Evolutionary conservation across 1,140 invertebrate species (phyloP), one percentile per base, ranked within the genome.

Genomic region (Drosophila novamexicana): DNA sequence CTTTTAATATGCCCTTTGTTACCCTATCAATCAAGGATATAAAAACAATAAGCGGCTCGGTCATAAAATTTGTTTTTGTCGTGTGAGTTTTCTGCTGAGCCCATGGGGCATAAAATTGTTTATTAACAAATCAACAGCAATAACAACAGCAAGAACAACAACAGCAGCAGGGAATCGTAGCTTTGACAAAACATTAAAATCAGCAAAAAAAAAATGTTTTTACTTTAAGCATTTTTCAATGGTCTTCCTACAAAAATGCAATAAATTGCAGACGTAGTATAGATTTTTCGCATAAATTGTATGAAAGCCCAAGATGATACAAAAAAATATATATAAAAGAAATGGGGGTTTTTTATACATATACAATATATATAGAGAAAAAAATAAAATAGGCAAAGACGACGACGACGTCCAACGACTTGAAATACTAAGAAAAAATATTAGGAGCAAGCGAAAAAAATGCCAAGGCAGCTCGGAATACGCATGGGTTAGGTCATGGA

Each of bases 101-200:
- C 63, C 58, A 58, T 49, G 53, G 79, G 59, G 71, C 83, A 88
- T 88, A 83, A 88, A 88, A 86, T 88, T 83, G 83, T 88, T 88
- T 88, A 89, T 88, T 88, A 88, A 88, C 83, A 89, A 88, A 88
- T 88, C 83, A 88, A 88, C 83, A 56, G 76, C 71, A 71, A 86
- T 73, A 88, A 64, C 82, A 79, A 56, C 32, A 74, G 57, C 62
- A 65, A 50, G 63, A 76, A 70, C 54, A 54, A 16, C 77, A 39
- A 40, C 49, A 52, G 61, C 10, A 44, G 16, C 32, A 37, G 52
- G 37, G 37, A 18, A 12, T 42, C 77, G 34, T 73, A 68, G 79
- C 84, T 88, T 86, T 86, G 84, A 83, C 83, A 86, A 86, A 85
- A 86, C 82, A 88, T 88, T 88, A 89, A 88, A 88, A 89, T 88